These are phyloP conservation scores for Myrmecobius fasciatus DNA, from an alignment of 2,113 vertebrate species.

Conservation along the genomic window DNA sequence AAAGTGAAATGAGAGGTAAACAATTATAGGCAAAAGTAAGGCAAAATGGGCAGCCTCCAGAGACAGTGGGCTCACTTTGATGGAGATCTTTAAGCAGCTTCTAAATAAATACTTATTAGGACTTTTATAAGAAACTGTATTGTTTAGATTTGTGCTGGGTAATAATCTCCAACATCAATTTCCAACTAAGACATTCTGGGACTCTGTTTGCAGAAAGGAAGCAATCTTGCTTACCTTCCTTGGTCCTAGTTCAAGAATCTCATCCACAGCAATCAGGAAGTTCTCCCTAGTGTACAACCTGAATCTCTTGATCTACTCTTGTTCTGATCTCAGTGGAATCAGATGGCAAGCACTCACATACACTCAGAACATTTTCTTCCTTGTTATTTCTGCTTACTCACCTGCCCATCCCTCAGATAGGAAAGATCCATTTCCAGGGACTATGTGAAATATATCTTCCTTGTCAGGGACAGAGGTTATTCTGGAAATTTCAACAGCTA, in stretches of 20 bases:
- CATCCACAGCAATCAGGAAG: neutral
- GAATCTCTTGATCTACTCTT: neutral
- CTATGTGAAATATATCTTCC: neutral
- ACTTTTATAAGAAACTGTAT: neutral
- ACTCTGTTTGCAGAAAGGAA: neutral
- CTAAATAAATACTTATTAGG: neutral
- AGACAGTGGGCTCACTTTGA: neutral
- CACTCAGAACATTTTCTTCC: neutral
- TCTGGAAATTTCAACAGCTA: neutral
- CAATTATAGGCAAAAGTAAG: neutral
- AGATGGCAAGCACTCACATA: neutral
- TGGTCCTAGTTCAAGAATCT: neutral
- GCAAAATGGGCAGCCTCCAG: neutral
- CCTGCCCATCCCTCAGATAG: neutral
- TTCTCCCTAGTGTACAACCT: neutral
- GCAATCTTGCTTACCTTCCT: neutral
- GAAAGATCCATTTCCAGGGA: neutral
- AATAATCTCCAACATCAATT: neutral
- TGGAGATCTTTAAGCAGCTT: neutral
- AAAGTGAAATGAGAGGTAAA: neutral
- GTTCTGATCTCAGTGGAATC: constrained; percentile 17
- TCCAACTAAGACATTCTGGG: neutral
- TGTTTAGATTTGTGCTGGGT: neutral
- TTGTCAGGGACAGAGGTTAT: neutral
- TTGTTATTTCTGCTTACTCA: neutral